A percentile compares a stretch with the other conserved stretches of the same genome.
Conservation (phyloP, 1,140 invertebrate species). For the Drosophila auraria region DNA sequence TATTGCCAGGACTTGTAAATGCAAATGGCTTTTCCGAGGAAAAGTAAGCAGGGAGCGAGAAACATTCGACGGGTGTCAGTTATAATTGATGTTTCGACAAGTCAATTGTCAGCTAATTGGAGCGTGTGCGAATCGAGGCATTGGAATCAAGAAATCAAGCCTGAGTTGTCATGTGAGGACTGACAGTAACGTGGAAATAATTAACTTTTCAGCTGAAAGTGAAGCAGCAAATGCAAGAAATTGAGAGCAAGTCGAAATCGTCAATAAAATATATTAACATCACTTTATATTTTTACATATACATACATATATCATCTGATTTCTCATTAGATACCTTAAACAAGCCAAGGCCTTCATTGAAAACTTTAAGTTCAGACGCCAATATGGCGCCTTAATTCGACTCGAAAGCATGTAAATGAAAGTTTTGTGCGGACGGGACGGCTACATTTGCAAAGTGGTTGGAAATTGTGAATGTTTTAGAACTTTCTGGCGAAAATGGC, state of each 20-base stretch:
- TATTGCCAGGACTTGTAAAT: constrained; percentile 57
- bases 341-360: background rate
- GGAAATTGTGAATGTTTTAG: constrained; percentile 10
- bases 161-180: constrained; percentile 16
- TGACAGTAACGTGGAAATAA: constrained; percentile 31
- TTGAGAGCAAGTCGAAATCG: too few species aligned
- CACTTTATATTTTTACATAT: too few species aligned
- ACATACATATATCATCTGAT: background rate
- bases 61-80: constrained; percentile 55
- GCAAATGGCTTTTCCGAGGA: constrained; percentile 57
- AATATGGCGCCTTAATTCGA: constrained; percentile 19
- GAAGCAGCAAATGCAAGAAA: background rate
- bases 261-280: background rate
- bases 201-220: constrained; percentile 5
- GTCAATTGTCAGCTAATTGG: constrained; percentile 78
- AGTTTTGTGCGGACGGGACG: constrained; percentile 5
- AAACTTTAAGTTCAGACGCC: constrained; percentile 18
- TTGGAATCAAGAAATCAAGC: constrained; percentile 34
- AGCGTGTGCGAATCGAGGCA: constrained; percentile 17
- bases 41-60: constrained; percentile 3
- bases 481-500: constrained; percentile 30
- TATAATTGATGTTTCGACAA: constrained; percentile 78
- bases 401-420: constrained; percentile 13
- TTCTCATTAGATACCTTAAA: background rate
- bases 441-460: constrained; percentile 26